phyloP scores from a whole-genome alignment of 2,888 invertebrate species.

The Tachina grossa region DNA sequence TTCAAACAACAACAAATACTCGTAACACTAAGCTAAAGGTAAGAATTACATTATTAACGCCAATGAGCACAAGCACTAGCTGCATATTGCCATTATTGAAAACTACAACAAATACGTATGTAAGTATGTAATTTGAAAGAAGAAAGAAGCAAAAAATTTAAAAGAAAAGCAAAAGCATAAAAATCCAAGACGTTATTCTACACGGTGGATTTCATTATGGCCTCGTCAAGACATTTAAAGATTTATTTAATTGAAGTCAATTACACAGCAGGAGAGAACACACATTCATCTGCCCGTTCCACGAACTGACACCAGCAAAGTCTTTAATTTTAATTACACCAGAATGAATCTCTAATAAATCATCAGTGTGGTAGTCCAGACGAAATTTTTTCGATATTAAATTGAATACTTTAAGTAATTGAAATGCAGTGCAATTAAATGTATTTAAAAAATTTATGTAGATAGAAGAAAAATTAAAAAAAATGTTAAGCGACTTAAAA shows the following conservation, averaged over 20 bases:
- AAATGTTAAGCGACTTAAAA: too few species aligned
- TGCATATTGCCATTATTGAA: conserved; percentile 49
- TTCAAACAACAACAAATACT: conserved; percentile 25
- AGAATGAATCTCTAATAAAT: not conserved
- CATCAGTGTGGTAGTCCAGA: not conserved
- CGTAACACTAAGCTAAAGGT: conserved; percentile 46
- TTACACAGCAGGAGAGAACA: conserved; percentile 76
- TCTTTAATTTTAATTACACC: not conserved
- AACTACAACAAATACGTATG: conserved; percentile 21
- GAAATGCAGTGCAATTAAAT: too few species aligned
- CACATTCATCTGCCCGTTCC: not conserved
- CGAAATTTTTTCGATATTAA: not conserved
- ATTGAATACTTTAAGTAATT: not conserved
- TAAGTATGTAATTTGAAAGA: not conserved
- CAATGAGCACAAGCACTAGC: conserved; percentile 74
- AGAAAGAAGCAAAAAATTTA: conserved; percentile 18
- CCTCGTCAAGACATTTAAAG: conserved; percentile 71
- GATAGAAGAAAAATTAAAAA: too few species aligned
- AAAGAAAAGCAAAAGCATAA: conserved; percentile 48
- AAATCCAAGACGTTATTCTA: conserved; percentile 54
- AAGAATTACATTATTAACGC: conserved; percentile 79
- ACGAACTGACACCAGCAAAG: not conserved
- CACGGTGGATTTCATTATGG: conserved; percentile 47
- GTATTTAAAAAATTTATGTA: too few species aligned
- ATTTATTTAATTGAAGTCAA: conserved; percentile 81